Evolutionary conservation across 1,140 invertebrate genomes (phyloP), one percentile per base, ranked within the genome.

Genomic region (Zaprionus vittiger): DNA sequence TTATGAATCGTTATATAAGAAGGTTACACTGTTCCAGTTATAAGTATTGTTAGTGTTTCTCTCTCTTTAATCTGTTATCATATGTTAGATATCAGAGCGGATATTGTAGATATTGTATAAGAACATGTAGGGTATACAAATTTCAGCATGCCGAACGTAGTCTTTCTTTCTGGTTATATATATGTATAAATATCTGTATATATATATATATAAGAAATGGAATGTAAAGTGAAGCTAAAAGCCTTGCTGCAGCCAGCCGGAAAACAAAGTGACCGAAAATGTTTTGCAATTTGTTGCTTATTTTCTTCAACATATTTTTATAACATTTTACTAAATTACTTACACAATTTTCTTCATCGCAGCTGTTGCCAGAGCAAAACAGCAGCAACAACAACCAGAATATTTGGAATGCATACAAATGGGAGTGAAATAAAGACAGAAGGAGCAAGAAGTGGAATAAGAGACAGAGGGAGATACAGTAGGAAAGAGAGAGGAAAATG

Each of bases 281-380:
- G 84, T 79, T 85, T 74, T 68, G 47, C 78, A 80, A 89, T 81
- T 84, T 81, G 78, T 73, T 79, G 78, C 67, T 70, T 71, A 68
- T 69, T 59, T 79, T 68, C 66, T 73, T 74, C 24, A 70, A 54
- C 24, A 73, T 77, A 79, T 81, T 83, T 89, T 89, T 81, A 73
- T 83, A 89, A 89, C 78, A 84, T 89, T 80, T 75, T 82, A 81
- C 73, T 74, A 89, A 87, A 87, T 87, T 89, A 87, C 84, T 82
- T 76, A 83, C 57, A 83, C 74, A 83, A 80, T 87, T 83, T 87
- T 73, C 41, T 47, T 69, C 61, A 47, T 55, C 62, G 64, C 83
- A 86, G 80, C 76, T 89, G 84, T 72, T 83, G 78, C 81, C 71
- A 34, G 61, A 44, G 56, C 22, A 73, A 37, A 64, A 41, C 17